Percentiles rank a stretch among this genome's conserved stretches.
phyloP scores from a whole-genome alignment of 2,888 invertebrate species.

The Phaonia tiefii region DNA sequence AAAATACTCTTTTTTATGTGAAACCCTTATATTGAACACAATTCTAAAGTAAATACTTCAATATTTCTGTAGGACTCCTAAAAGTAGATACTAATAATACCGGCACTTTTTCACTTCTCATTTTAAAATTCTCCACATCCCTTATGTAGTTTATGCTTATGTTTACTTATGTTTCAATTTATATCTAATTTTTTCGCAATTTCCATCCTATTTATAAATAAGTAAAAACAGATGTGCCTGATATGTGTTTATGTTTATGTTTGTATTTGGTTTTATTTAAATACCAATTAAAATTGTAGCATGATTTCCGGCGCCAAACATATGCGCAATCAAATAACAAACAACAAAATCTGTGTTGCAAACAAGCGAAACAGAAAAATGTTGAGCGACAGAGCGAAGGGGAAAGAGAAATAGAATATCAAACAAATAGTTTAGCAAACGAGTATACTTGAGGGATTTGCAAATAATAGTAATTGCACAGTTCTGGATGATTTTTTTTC shows the following conservation, averaged over 20 bases:
- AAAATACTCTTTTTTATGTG: too few species aligned
- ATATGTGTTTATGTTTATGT: slow-evolving; percentile 7
- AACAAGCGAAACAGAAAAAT: background rate
- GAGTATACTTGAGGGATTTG: slow-evolving; percentile 25
- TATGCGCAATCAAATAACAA: slow-evolving; percentile 13
- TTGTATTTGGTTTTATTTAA: slow-evolving; percentile 8
- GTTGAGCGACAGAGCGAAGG: background rate
- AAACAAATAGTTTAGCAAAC: slow-evolving; percentile 9
- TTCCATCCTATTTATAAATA: background rate
- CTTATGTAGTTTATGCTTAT: background rate
- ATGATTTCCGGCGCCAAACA: slow-evolving; percentile 35
- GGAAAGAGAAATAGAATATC: background rate
- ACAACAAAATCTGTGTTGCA: background rate
- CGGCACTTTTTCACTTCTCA: too few species aligned
- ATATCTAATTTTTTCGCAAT: background rate
- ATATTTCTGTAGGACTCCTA: too few species aligned
- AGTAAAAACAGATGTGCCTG: background rate
- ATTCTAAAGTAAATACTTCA: too few species aligned
- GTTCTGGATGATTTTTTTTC: background rate
- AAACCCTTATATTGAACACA: too few species aligned
- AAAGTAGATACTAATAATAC: too few species aligned
- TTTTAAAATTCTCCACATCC: too few species aligned
- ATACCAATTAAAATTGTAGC: slow-evolving; percentile 30
- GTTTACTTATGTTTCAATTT: background rate
- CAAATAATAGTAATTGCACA: slow-evolving; percentile 23